Evolutionary conservation across 2,888 invertebrate genomes (phyloP), one percentile per base, ranked within the genome.

Genomic region (Rhopalosiphum nymphaeae): DNA sequence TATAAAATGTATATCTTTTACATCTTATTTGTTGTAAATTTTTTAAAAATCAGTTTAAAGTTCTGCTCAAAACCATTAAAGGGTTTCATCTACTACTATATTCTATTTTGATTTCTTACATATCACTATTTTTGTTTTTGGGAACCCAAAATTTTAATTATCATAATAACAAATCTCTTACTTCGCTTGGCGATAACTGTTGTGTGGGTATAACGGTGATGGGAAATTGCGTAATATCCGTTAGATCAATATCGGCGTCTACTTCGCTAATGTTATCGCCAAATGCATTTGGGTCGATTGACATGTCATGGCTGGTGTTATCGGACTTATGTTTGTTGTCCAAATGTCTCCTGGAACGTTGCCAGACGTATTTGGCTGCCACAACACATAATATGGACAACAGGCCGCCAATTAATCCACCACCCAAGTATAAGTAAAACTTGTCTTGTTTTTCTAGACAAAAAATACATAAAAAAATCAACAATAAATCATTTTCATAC

Each of bases 231-330:
- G 97, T 97, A 7, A 97, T 97, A 61, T 97, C 97, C 91, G 97
- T 97, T 95, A 98, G 97, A 95, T 97, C 97, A 94, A 98, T 97
- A 95, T 98, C 98, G 89, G 97, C 97, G 96, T 98, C 98, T 86
- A 98, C 97, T 96, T 98, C 98, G 95, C 98, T 98, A 96, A 98
- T 98, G 96, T 98, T 98, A 96, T 98, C 98, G 95, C 97, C 97
- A 96, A 98, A 98, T 49, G 95, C 95, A 87, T 95, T 95, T 42
- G 95, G 95, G 61, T 94, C 91, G 49, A 95, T 93, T 44, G 95
- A 95, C 36, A 95, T 95, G 56, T 95, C 94, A 49, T 94, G 93
- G 36, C 94, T 92, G 91, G 91, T 89, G 67, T 93, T 91, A 49
- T 95, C 94, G 29, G 92, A 92, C 85, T 94, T 91, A 26, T 91